Evolutionary conservation across 2,797 vertebrate genomes (phyloP).

Genomic region (Thalassophryne amazonica): DNA sequence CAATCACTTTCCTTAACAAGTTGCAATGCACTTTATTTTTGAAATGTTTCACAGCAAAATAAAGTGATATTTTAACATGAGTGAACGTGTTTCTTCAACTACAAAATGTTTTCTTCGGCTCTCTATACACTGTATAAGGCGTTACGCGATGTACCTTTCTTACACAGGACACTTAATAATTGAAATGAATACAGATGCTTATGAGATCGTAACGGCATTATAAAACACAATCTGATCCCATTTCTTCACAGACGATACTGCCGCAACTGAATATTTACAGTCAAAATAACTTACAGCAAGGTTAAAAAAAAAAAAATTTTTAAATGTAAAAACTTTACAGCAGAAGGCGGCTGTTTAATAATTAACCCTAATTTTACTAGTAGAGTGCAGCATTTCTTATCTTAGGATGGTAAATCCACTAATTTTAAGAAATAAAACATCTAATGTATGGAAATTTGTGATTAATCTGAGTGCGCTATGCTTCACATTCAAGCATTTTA

Average conservation of each 20-base stretch:
- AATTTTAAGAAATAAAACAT: too few species aligned
- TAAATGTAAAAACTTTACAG: neutral
- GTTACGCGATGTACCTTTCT: constrained; percentile 7
- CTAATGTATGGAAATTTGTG: too few species aligned
- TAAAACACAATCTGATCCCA: constrained; percentile 68
- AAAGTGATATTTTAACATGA: constrained; percentile 67
- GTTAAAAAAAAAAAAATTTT: neutral
- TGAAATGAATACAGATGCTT: constrained; percentile 28
- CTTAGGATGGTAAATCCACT: too few species aligned
- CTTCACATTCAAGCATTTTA: too few species aligned
- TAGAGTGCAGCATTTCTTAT: neutral
- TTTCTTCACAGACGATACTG: constrained; percentile 37
- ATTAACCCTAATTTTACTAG: neutral
- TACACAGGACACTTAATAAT: neutral
- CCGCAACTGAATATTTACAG: constrained; percentile 50
- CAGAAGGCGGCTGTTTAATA: neutral
- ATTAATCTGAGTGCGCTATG: too few species aligned
- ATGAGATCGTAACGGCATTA: constrained; percentile 36
- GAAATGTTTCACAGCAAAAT: constrained; percentile 70
- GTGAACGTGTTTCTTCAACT: constrained; percentile 28
- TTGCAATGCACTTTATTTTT: constrained; percentile 67
- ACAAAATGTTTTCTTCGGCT: constrained; percentile 15
- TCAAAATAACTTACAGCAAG: constrained; percentile 12
- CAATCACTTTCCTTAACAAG: constrained; percentile 37
- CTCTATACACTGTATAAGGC: constrained; percentile 31